Evolutionary conservation across 2,797 vertebrate genomes (phyloP), one percentile per base, ranked within the genome.

Genomic region (Myotis daubentonii): DNA sequence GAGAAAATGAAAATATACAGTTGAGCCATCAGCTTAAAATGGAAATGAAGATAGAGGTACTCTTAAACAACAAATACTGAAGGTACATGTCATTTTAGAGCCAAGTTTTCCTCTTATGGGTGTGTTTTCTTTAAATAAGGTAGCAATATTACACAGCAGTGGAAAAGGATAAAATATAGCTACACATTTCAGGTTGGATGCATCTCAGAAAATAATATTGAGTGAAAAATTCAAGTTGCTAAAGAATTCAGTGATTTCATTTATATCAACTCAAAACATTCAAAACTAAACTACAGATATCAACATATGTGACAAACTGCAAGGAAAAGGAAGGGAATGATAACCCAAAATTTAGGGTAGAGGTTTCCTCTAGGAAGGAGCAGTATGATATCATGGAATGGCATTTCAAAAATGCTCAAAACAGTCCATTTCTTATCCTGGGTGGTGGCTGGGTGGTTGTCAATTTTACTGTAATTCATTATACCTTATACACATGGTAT

Each of bases 131-230:
- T 12, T 9, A 65, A 82, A 68, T 53, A n/a, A 62, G 44, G 11
- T 38, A 95, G 74, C 51, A 65, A 57, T 65, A 85, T 8, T 76
- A n/a, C 5, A 57, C 11, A 70, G 9, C 2, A 66, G 15, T 70
- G 65, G 88, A 60, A 88, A 94, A 91, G 47, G 86, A 70, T 60
- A 44, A 91, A 79, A 78, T n/a, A 87, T 55, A 76, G 15, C 38
- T 87, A 51, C 4, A 70, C 3, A 79, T 6, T 53, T 78, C 15
- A 57, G 38, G 33, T 44, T 90, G 68, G n/a, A 44, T 85, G 15
- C 11, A 84, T 89, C n/a, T 44, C 49, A 89, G 49, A 75, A 94
- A 90, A 75, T 76, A 70, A n/a, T 49, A 66, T 13, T 66, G 33
- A 72, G 30, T 71, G 71, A 72, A 82, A 80, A 83, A 83, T 49